Evolutionary conservation across 2,113 vertebrate genomes (phyloP), one percentile per base, ranked within the genome.

Genomic region (pig (Sus scrofa)): DNA sequence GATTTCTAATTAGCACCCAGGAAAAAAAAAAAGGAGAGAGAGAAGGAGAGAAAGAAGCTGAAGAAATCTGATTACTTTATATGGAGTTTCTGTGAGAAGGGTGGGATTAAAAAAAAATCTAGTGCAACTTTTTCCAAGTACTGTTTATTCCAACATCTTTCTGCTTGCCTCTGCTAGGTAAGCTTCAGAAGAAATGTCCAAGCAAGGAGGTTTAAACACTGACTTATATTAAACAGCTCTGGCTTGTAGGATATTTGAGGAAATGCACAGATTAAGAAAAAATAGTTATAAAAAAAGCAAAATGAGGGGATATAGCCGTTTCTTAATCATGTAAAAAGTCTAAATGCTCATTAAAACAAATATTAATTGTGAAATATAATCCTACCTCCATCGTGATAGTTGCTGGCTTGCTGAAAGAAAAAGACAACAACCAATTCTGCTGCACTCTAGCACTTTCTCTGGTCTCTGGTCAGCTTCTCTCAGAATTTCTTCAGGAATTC

Each of bases 301-400:
- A 86, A 70, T 83, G 24, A 81, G 32, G 7, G 14, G 11, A 79
- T n/a, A 84, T 1, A 44, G 44, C 6, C 78, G 87, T 90, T 94
- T 22, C 65, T 90, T 94, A 87, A 91, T 96, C 65, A 79, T 37
- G 10, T 75, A n/a, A 60, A 84, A 96, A 94, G 27, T 85, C 54
- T 94, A 90, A 77, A 65, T 0, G 0, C 75, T 89, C 87, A 94
- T 92, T 95, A 96, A 92, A 94, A 96, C 26, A 54, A 79, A 60
- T 16, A 58, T 54, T 84, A 89, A 94, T 84, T 94, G 89, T 81
- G 54, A 96, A 79, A 44, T 77, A 86, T n/a, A 96, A 96, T 84
- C 74, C 68, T 24, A 83, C 37, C 39, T 39, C 78, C 44, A n/a
- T 77, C 77, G 26, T 44, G 15, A 88, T 24, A 96, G 34, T 26